Percentiles rank a stretch among this genome's conserved stretches.
These are phyloP conservation scores for Lutraria lutraria DNA, from an alignment of 2,888 invertebrate species.

Conservation along the genomic window DNA sequence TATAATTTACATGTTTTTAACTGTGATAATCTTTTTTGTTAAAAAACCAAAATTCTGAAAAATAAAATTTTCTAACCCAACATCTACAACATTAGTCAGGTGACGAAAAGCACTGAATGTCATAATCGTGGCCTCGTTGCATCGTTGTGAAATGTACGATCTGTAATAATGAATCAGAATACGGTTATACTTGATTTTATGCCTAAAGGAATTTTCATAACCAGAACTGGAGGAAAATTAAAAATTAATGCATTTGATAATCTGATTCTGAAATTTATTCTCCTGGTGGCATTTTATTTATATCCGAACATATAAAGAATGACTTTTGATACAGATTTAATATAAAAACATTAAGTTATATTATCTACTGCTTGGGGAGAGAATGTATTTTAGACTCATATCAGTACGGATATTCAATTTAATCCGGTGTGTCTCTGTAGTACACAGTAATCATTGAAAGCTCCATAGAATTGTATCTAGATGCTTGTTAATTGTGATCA, in stretches of 20 bases:
- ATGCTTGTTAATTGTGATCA: constrained; percentile 31
- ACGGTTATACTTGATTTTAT: constrained; percentile 5
- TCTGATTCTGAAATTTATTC: constrained; percentile 10
- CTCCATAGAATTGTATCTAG: constrained; percentile 11
- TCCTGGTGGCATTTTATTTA: background rate
- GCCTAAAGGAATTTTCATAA: constrained; percentile 18
- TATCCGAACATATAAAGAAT: background rate
- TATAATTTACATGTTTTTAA: no score
- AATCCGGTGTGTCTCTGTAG: constrained; percentile 4
- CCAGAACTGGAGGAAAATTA: constrained; percentile 10
- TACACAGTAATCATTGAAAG: constrained; percentile 22
- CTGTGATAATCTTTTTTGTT: no score
- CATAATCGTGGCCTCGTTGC: background rate
- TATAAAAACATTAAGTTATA: background rate
- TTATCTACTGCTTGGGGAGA: background rate
- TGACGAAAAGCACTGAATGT: no score
- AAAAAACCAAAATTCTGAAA: no score
- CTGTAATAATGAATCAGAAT: background rate
- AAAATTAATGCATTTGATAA: constrained; percentile 25
- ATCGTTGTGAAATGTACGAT: background rate
- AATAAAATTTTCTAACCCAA: no score
- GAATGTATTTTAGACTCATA: background rate
- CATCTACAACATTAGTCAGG: no score
- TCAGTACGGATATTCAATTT: background rate
- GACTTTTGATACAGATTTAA: constrained; percentile 20